Evolutionary conservation across 2,113 vertebrate genomes (phyloP).

Genomic region (Menura novaehollandiae): DNA sequence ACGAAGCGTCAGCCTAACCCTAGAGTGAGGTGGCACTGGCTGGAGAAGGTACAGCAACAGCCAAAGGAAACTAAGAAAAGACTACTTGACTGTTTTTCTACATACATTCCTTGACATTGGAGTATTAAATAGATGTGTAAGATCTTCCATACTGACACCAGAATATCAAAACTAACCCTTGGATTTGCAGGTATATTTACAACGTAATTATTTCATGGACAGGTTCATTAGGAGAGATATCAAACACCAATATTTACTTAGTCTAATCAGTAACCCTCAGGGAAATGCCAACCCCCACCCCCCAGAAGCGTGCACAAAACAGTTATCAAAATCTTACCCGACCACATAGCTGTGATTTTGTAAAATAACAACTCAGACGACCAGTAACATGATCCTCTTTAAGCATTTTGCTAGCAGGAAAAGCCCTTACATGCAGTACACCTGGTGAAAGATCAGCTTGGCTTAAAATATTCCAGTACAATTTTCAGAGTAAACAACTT

Average conservation of each 20-base stretch:
- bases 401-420: constrained; percentile 80
- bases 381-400: constrained; percentile 81
- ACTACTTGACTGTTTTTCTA: constrained; percentile 71
- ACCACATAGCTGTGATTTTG: constrained; percentile 78
- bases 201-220: constrained; percentile 76
- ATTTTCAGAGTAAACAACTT: constrained; percentile 93
- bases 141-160: constrained; percentile 79
- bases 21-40: constrained; percentile 67
- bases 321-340: constrained; percentile 79
- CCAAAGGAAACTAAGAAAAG: constrained; percentile 66
- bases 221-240: constrained; percentile 75
- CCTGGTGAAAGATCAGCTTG: constrained; percentile 78
- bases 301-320: constrained; percentile 82
- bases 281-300: constrained; percentile 77
- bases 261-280: constrained; percentile 77
- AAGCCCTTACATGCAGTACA: constrained; percentile 79
- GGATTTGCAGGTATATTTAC: constrained; percentile 78
- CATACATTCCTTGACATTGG: constrained; percentile 70
- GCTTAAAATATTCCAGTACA: constrained; percentile 87
- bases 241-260: constrained; percentile 76
- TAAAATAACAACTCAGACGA: constrained; percentile 81
- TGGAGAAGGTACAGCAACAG: constrained; percentile 73
- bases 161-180: constrained; percentile 79
- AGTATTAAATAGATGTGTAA: constrained; percentile 75
- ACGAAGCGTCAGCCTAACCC: constrained; percentile 66